Evolutionary conservation across 2,113 vertebrate genomes (phyloP).

Genomic region (Alethe castanea): DNA sequence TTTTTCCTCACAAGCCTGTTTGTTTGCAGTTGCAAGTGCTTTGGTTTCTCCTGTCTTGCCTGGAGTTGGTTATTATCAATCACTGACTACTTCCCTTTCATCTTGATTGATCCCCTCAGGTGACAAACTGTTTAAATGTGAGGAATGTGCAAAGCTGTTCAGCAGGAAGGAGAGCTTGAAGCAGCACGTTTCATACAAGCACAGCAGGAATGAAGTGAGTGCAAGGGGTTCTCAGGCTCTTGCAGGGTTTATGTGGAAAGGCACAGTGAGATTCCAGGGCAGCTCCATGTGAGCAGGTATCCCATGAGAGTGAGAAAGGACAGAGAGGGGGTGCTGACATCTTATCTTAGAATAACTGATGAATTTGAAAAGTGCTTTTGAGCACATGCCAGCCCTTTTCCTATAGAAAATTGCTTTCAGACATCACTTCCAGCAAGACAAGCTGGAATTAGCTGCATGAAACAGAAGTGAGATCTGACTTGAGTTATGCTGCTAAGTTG

Average conservation of each 20-base stretch:
- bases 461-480: not conserved
- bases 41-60: not conserved
- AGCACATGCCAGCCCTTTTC: not conserved
- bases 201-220: slow-evolving; percentile 91
- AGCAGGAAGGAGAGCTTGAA: slow-evolving; percentile 98
- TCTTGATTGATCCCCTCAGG: slow-evolving; percentile 70
- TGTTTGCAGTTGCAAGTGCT: not conserved
- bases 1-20: not conserved
- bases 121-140: slow-evolving; percentile 96
- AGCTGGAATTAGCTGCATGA: not conserved
- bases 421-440: not conserved
- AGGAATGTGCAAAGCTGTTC: slow-evolving; percentile 97
- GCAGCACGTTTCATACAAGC: slow-evolving; percentile 98
- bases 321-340: not conserved
- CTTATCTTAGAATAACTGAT: not conserved
- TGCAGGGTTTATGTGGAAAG: not conserved
- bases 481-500: not conserved
- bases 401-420: not conserved
- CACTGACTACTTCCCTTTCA: not conserved
- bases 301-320: not conserved
- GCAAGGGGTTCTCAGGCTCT: not conserved
- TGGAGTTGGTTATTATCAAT: not conserved
- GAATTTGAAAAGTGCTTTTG: not conserved
- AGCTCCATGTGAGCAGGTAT: not conserved
- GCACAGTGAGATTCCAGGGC: not conserved